Percentiles rank a stretch among this genome's conserved stretches.
These are phyloP conservation scores for Cyprinodon brontotheroides DNA, from an alignment of 2,113 vertebrate genomes.

Conservation along the genomic window DNA sequence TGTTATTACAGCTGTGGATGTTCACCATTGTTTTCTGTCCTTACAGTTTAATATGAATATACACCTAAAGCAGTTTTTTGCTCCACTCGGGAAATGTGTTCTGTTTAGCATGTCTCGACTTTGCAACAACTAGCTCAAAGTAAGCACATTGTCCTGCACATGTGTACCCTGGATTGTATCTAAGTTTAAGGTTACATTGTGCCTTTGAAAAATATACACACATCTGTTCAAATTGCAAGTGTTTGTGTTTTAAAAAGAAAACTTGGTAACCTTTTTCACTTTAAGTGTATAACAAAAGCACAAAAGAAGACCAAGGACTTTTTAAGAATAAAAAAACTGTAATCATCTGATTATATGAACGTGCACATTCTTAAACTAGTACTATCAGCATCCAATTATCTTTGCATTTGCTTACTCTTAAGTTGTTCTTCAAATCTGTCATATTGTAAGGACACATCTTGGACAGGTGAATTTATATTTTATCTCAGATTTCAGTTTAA, in stretches of 20 bases:
- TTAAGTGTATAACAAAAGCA: no score
- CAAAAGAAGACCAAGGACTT: neutral
- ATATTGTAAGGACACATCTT: neutral
- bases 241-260: no score
- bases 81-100: slow-evolving; percentile 1
- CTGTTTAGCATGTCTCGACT: neutral
- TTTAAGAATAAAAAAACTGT: no score
- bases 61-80: slow-evolving; percentile 5
- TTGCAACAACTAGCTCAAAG: neutral
- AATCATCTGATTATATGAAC: no score
- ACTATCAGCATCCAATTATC: neutral
- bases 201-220: neutral
- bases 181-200: neutral
- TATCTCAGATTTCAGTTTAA: neutral
- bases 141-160: neutral
- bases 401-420: neutral
- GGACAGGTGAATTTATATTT: neutral
- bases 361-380: no score
- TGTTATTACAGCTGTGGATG: slow-evolving; percentile 10
- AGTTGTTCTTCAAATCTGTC: neutral
- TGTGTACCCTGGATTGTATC: neutral
- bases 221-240: no score
- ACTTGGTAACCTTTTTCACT: no score
- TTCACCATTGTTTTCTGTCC: neutral
- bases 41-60: slow-evolving; percentile 10